Evolutionary conservation across 2,888 invertebrate species (phyloP).

Genomic region (Therioaphis trifolii): DNA sequence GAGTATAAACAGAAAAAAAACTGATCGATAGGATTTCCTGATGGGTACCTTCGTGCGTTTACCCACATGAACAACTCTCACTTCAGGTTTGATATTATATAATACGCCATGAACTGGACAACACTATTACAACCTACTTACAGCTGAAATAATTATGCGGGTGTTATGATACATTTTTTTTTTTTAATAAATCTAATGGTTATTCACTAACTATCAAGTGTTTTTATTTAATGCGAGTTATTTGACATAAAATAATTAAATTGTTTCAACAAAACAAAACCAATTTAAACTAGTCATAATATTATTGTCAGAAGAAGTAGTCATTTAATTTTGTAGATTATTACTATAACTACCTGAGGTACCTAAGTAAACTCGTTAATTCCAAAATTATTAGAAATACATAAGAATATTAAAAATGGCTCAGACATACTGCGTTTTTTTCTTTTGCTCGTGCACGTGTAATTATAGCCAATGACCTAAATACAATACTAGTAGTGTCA

Average conservation of each 20-base stretch:
- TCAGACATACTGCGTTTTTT: constrained; percentile 9
- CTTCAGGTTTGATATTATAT: constrained; percentile 29
- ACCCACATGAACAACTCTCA: constrained; percentile 53
- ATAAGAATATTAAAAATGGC: constrained; percentile 13
- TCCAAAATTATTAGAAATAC: constrained; percentile 24
- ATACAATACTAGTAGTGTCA: constrained; percentile 15
- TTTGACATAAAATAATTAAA: background rate
- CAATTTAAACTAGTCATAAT: background rate
- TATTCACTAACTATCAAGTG: background rate
- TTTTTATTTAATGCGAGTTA: background rate
- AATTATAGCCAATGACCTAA: constrained; percentile 37
- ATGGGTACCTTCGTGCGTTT: constrained; percentile 1
- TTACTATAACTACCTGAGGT: background rate
- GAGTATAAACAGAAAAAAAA: background rate
- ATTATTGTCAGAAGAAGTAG: background rate
- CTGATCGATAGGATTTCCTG: constrained; percentile 53
- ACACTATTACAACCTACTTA: constrained; percentile 35
- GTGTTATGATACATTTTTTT: constrained; percentile 18
- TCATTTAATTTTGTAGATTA: background rate
- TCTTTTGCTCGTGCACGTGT: background rate
- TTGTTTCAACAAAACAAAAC: background rate
- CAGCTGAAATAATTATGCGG: constrained; percentile 1
- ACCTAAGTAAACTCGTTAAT: too few species aligned
- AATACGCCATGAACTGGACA: constrained; percentile 33
- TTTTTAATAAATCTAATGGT: background rate